These are phyloP conservation scores for Gadus macrocephalus DNA, from an alignment of 2,113 vertebrate species.

Conservation along the genomic window DNA sequence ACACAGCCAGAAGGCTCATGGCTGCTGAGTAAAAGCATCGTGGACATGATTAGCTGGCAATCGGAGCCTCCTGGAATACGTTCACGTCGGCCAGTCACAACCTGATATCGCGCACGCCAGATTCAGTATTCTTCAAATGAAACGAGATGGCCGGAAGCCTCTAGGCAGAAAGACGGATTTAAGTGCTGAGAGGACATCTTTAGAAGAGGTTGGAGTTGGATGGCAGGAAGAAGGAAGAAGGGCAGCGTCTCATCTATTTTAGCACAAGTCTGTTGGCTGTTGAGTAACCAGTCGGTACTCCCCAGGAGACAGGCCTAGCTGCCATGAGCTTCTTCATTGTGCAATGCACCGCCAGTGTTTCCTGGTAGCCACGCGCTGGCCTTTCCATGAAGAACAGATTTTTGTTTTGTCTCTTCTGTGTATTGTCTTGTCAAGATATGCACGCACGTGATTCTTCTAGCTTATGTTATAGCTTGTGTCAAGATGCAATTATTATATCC, in stretches of 20 bases:
- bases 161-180: slow-evolving; percentile 46
- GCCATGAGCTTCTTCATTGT: slow-evolving; percentile 54
- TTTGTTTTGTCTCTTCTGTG: neutral
- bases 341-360: slow-evolving; percentile 61
- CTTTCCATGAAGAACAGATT: neutral
- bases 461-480: too few species aligned
- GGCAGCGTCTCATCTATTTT: slow-evolving; percentile 60
- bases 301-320: slow-evolving; percentile 54
- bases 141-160: slow-evolving; percentile 67
- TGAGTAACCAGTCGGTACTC: slow-evolving; percentile 67
- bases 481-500: neutral
- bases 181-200: slow-evolving; percentile 72
- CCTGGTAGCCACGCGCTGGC: slow-evolving; percentile 28
- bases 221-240: slow-evolving; percentile 58
- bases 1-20: too few species aligned
- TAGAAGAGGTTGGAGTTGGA: slow-evolving; percentile 48
- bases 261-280: slow-evolving; percentile 64
- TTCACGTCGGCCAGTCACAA: slow-evolving; percentile 34
- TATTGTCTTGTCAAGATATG: neutral
- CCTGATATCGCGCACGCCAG: slow-evolving; percentile 48
- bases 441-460: too few species aligned
- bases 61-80: neutral
- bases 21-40: too few species aligned
- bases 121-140: slow-evolving; percentile 60
- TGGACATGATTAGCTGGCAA: too few species aligned